Percentiles rank a stretch among this genome's conserved stretches.
These are phyloP conservation scores for Horisme vitalbata DNA, from an alignment of 2,888 invertebrate species.

Conservation along the genomic window DNA sequence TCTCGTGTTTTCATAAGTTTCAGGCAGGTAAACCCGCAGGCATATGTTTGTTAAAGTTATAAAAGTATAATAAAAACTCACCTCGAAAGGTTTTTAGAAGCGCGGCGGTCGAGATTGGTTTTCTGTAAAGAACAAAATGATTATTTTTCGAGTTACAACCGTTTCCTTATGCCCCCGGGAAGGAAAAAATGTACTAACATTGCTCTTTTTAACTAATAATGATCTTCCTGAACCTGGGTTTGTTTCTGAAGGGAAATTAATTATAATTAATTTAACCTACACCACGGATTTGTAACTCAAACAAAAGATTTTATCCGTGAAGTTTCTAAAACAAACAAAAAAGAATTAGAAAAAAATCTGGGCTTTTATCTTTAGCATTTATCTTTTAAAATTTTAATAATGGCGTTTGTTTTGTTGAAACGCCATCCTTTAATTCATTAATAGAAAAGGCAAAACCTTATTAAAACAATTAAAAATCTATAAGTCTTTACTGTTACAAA, in stretches of 20 bases:
- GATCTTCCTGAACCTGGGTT: no score
- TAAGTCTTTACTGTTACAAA: no score
- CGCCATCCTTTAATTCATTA: no score
- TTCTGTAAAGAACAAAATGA: constrained; percentile 19
- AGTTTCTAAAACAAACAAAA: background rate
- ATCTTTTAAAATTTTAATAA: no score
- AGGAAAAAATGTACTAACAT: no score
- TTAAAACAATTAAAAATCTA: no score
- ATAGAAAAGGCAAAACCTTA: no score
- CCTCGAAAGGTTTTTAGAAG: constrained; percentile 8
- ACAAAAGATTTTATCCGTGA: background rate
- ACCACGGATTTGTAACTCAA: background rate
- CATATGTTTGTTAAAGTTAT: background rate
- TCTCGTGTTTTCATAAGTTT: no score
- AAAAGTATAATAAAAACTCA: constrained; percentile 13
- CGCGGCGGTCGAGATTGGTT: background rate
- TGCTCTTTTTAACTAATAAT: no score
- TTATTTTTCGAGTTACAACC: constrained; percentile 12
- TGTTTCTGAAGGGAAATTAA: background rate
- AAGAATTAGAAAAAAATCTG: no score
- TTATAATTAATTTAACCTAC: constrained; percentile 5
- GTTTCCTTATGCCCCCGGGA: constrained; percentile 2
- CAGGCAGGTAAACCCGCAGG: no score
- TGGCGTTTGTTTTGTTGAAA: constrained; percentile 6
- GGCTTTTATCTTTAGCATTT: background rate